Evolutionary conservation across 92 coral and sea anemone species (phyloP), one percentile per base, ranked within the genome.

Genomic region (Epizoanthus stellaris): DNA sequence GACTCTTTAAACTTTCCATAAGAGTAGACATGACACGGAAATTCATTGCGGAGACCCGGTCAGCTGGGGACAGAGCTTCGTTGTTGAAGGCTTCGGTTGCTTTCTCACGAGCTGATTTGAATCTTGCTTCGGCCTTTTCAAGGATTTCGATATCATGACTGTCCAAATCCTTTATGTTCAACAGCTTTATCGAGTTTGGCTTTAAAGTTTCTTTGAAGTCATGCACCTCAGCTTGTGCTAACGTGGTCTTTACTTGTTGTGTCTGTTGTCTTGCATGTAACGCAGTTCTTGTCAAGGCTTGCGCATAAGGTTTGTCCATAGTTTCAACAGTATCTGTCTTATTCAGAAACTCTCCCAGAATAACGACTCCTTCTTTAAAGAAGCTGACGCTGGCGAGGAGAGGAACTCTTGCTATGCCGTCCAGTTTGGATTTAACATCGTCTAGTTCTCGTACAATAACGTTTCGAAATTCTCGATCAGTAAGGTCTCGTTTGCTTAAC

Each of bases 1-100:
- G 75, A 43, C 68, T 80, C 43, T 85, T 73, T 63, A 85, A 53
- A 47, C 82, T 60, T 47, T 80, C 88, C 57, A 85, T 69, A 36
- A 85, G 66, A 61, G 88, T 60, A 23, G 82, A 73, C 45, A 75
- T 11, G 52, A 75, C 53, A 63, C 75, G 81, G 43, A 85, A 47
- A 57, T 61, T 75, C 42, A 64, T 61, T 4, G 88, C 88, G 3
- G 40, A 56, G 12, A 85, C 45, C 20, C 76, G 77, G 40, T 76
- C 66, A 13, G 67, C 34, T 23, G 66, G 16, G 39, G 61, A 40
- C 6, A 85, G 83, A 14, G 75, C 67, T 16, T 75, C 67, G 57
- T 85, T 85, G 17, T 66, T 59, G 66, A 85, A 85, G 13, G 88
- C 76, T 73, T 52, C 60, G 25, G 88, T 85, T 14, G 83, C 88